A percentile compares a stretch with the other conserved stretches of the same genome.
phyloP scores from a whole-genome alignment of 2,797 vertebrate species.

The Picus viridis region DNA sequence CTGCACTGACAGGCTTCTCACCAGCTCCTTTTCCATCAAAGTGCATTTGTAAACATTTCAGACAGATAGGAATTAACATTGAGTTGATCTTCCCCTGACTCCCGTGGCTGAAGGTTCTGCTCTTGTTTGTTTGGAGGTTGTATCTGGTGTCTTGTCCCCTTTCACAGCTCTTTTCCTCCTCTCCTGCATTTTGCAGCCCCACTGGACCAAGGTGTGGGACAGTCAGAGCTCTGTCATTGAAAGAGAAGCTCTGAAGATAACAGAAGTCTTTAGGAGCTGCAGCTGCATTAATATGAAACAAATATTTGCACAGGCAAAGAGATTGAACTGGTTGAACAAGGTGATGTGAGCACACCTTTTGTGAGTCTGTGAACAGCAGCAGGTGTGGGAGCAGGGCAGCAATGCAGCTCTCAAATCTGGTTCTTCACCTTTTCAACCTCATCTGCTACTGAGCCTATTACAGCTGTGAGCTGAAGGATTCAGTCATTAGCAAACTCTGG shows the following conservation, averaged over 20 bases:
- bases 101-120: neutral
- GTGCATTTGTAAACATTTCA: neutral
- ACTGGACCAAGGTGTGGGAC: neutral
- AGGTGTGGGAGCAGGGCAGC: neutral
- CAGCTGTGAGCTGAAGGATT: neutral
- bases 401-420: neutral
- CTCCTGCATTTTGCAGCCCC: neutral
- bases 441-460: neutral
- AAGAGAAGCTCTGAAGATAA: constrained; percentile 38
- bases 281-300: neutral
- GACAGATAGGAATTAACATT: constrained; percentile 8
- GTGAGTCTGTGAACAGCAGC: neutral
- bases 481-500: neutral
- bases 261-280: constrained; percentile 1
- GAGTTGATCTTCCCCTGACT: constrained; percentile 13
- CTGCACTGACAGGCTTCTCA: neutral
- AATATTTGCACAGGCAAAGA: constrained; percentile 42
- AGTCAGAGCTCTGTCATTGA: neutral
- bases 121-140: neutral
- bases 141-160: neutral
- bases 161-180: neutral
- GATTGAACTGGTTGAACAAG: constrained; percentile 16
- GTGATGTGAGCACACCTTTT: neutral
- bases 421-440: neutral
- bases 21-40: neutral